Conservation (phyloP, 2,797 vertebrate species). For the Nothura maculosa region DNA sequence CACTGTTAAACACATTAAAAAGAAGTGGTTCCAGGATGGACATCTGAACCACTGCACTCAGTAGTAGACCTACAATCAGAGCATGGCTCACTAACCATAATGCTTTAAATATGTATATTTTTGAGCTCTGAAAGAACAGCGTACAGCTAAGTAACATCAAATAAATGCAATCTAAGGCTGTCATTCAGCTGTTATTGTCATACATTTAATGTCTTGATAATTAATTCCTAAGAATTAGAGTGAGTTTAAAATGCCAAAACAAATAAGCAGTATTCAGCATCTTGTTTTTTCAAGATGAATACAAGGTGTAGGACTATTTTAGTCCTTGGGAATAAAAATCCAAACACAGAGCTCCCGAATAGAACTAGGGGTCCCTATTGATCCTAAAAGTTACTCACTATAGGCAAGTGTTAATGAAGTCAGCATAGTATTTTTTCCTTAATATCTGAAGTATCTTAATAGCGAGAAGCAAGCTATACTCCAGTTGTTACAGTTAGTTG, state of each 20-base stretch:
- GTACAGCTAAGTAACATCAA: background rate
- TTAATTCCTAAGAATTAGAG: background rate
- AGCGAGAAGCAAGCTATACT: background rate
- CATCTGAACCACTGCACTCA: background rate
- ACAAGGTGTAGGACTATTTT: background rate
- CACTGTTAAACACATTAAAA: accelerated
- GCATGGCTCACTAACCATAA: background rate
- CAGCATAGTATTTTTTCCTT: background rate
- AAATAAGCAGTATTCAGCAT: background rate
- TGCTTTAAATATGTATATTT: background rate
- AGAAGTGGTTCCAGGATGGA: background rate
- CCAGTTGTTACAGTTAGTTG: background rate
- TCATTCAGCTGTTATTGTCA: background rate
- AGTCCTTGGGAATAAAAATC: background rate
- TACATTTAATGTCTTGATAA: background rate
- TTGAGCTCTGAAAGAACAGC: background rate
- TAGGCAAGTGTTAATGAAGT: background rate
- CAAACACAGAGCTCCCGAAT: background rate
- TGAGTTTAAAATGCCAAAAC: background rate
- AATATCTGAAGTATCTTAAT: background rate
- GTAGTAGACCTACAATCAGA: background rate
- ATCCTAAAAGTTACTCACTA: background rate
- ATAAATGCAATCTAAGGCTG: background rate
- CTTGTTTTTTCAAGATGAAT: background rate
- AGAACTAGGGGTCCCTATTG: background rate